Evolutionary conservation across 2,113 vertebrate genomes (phyloP), one percentile per base, ranked within the genome.

Genomic region (Notiomystis cincta): DNA sequence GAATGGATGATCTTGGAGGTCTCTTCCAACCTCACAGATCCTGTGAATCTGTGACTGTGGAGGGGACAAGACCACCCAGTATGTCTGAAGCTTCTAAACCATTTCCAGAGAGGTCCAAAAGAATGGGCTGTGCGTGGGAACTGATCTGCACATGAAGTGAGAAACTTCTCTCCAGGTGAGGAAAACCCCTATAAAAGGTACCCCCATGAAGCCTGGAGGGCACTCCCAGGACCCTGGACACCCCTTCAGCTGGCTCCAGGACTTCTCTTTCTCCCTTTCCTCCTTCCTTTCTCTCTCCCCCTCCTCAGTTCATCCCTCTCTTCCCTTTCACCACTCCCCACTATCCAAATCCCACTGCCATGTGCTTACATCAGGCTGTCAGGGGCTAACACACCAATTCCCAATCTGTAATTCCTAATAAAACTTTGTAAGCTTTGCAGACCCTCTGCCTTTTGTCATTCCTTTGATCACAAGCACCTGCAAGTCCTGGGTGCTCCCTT

Each of bases 381-480:
- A n/a, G 51, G 22, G 19, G 15, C 11, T 38, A 11, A 9, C 14
- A 31, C 42, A 19, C 10, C 12, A 6, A 14, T 53, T 40, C 18
- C 53, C 53, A n/a, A 7, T 21, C 44, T 28, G 10, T 38, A 14
- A n/a, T 12, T n/a, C 38, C 37, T 11, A 16, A 37, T 4, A 30
- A 66, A 60, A 30, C 23, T 19, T 10, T 2, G 2, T 22, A 7
- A 11, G 13, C 5, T 12, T 60, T 9, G 4, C 67, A 82, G 15
- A 24, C 23, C 6, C 60, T 53, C 37, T 25, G 51, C 9, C 8
- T 75, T 66, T 14, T 45, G 37, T 11, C n/a, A 9, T 15, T 25
- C 53, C 19, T 44, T 38, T 66, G 51, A 8, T 10, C 45, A n/a
- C 0, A 0, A 44, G 10, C 22, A 23, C 6, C 19, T 45, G 9